Evolutionary conservation across 2,888 invertebrate genomes (phyloP).

Genomic region (Lomographa bimaculata): DNA sequence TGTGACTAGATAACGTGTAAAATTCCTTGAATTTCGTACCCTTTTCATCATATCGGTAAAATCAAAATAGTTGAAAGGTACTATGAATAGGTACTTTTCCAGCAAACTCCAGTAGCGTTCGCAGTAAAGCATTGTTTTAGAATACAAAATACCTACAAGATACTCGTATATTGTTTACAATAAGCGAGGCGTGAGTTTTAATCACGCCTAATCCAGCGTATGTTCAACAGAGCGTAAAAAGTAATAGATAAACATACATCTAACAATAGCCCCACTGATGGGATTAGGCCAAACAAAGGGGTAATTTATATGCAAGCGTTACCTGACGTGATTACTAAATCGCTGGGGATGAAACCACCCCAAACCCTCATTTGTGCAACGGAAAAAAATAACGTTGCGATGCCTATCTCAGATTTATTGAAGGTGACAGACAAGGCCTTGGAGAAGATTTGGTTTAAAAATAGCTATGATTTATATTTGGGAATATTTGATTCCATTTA

Average conservation of each 20-base stretch:
- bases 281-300: slow-evolving; percentile 65
- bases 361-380: slow-evolving; percentile 55
- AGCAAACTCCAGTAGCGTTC: no score
- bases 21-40: no score
- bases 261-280: slow-evolving; percentile 62
- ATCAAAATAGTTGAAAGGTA: no score
- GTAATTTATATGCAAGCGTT: slow-evolving; percentile 77
- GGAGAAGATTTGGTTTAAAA: slow-evolving; percentile 46
- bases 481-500: slow-evolving; percentile 13
- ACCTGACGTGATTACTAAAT: slow-evolving; percentile 76
- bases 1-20: no score
- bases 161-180: no score
- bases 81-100: no score
- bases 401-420: slow-evolving; percentile 57
- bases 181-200: neutral
- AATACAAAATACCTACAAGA: no score
- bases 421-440: slow-evolving; percentile 53
- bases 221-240: slow-evolving; percentile 27
- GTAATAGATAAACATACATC: slow-evolving; percentile 36
- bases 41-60: no score
- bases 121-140: no score
- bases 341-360: slow-evolving; percentile 53
- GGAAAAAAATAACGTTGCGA: slow-evolving; percentile 59
- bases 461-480: slow-evolving; percentile 14
- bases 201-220: slow-evolving; percentile 17